Evolutionary conservation across 2,888 invertebrate species (phyloP).

Genomic region (Odontomyia ornata): DNA sequence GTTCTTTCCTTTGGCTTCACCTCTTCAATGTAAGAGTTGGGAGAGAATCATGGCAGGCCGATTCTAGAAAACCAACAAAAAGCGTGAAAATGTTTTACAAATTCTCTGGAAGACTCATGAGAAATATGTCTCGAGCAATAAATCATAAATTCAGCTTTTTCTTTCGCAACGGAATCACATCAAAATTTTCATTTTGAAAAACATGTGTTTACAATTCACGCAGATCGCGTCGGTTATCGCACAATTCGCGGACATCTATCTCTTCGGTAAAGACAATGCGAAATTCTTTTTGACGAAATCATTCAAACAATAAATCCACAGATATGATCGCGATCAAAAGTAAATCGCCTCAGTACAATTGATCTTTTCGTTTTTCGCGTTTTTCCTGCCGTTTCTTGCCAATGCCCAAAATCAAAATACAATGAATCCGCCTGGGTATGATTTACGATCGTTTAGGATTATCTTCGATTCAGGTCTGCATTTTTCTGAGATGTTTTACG

Average conservation of each 20-base stretch:
- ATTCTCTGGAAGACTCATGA: neutral
- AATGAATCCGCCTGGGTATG: constrained; percentile 38
- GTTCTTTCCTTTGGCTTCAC: no score
- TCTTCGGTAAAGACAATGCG: constrained; percentile 28
- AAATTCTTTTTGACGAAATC: constrained; percentile 39
- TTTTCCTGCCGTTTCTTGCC: neutral
- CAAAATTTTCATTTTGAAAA: neutral
- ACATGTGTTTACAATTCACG: constrained; percentile 45
- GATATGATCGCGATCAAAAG: constrained; percentile 36
- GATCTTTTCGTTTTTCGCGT: constrained; percentile 16
- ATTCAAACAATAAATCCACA: constrained; percentile 32
- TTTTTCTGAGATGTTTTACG: constrained; percentile 2
- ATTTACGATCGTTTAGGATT: constrained; percentile 43
- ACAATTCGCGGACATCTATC: constrained; percentile 45
- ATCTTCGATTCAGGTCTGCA: constrained; percentile 28
- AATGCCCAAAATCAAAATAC: constrained; percentile 35
- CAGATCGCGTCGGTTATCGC: constrained; percentile 50
- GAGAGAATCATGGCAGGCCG: no score
- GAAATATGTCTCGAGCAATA: neutral
- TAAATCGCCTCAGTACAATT: constrained; percentile 20
- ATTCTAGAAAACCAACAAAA: no score
- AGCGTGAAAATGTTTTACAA: neutral
- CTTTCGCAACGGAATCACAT: neutral
- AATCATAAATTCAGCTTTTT: constrained; percentile 3
- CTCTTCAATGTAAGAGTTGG: no score